These are phyloP conservation scores for Syncerus caffer DNA, from an alignment of 2,797 vertebrate species.

Conservation along the genomic window DNA sequence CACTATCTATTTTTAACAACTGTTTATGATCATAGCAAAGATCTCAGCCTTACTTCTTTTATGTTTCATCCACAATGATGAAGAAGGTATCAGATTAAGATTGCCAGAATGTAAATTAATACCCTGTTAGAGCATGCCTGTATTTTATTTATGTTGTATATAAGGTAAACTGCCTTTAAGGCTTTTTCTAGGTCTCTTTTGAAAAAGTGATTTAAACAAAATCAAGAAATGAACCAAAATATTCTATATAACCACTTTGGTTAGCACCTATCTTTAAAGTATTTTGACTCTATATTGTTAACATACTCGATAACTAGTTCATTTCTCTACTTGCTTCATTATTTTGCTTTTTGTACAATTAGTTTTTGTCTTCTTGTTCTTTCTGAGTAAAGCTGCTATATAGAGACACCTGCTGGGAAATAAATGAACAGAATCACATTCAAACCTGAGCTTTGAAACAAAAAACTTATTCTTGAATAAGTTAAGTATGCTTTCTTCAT, in stretches of 20 bases:
- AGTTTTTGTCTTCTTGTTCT: conserved; percentile 60
- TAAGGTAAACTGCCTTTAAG: neutral
- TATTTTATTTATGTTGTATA: neutral
- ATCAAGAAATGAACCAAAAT: conserved; percentile 4
- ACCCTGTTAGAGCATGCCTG: neutral
- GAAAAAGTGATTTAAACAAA: neutral
- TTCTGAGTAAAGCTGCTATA: conserved; percentile 82
- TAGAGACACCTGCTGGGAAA: conserved; percentile 87
- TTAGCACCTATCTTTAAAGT: neutral
- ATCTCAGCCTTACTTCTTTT: conserved; percentile 38
- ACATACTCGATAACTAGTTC: neutral
- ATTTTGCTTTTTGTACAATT: conserved; percentile 70
- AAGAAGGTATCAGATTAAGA: conserved; percentile 18
- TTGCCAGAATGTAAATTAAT: neutral
- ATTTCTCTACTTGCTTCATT: conserved; percentile 40
- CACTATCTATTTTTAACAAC: conserved; percentile 61
- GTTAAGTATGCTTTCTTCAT: neutral
- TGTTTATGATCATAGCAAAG: conserved; percentile 54
- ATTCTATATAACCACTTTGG: neutral
- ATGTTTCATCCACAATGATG: conserved; percentile 11
- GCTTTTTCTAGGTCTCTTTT: neutral
- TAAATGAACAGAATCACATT: conserved; percentile 82
- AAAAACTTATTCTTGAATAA: neutral
- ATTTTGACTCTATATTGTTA: neutral
- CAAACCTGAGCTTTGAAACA: conserved; percentile 64